These are phyloP conservation scores for Pogona vitticeps DNA, from an alignment of 2,113 vertebrate species.

Conservation along the genomic window DNA sequence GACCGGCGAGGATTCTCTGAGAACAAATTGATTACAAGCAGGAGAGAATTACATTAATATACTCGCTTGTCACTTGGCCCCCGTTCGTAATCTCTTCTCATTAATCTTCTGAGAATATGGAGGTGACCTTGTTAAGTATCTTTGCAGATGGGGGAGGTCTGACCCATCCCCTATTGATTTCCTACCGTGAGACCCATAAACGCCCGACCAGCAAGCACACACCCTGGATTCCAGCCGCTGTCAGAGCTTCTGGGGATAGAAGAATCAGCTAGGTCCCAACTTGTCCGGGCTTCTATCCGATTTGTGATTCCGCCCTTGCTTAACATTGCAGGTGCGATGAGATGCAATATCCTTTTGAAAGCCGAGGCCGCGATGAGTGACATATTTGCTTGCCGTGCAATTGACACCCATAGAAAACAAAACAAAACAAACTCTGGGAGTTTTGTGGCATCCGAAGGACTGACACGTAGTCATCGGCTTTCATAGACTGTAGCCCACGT, in stretches of 20 bases:
- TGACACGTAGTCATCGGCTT: too few relatives aligned
- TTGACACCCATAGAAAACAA: background rate
- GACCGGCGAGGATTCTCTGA: slow-evolving; percentile 11
- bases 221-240: background rate
- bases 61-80: slow-evolving; percentile 61
- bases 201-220: rapidly evolving
- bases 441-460: too few relatives aligned
- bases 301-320: background rate
- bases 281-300: rapidly evolving
- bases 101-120: slow-evolving; percentile 56
- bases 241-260: background rate
- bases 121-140: slow-evolving; percentile 54
- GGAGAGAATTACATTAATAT: slow-evolving; percentile 59
- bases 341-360: rapidly evolving
- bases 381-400: background rate
- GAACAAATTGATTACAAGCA: slow-evolving; percentile 50
- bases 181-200: background rate
- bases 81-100: slow-evolving; percentile 57
- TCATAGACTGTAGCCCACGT: too few relatives aligned
- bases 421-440: too few relatives aligned
- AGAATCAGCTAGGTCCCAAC: background rate
- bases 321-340: rapidly evolving
- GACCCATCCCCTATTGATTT: slow-evolving; percentile 39
- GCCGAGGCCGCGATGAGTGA: background rate
- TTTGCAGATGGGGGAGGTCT: slow-evolving; percentile 34